A percentile compares a stretch with the other conserved stretches of the same genome.
phyloP scores from a whole-genome alignment of 2,797 vertebrate species.

The Spinus olivaceus region DNA sequence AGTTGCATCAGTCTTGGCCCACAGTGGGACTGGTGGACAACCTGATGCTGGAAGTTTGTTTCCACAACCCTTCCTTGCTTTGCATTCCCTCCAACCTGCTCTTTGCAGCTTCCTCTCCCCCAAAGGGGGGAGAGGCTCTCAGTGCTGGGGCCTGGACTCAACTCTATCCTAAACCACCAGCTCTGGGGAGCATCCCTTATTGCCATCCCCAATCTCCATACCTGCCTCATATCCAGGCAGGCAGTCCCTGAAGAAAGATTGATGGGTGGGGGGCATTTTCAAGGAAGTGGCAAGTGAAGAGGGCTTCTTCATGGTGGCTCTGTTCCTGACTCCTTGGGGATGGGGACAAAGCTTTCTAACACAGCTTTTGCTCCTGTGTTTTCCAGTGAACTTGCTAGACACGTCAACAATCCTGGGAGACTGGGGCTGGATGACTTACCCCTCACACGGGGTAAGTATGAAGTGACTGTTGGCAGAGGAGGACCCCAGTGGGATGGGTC shows the following conservation, averaged over 20 bases:
- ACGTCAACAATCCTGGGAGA: conserved; percentile 76
- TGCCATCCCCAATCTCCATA: neutral
- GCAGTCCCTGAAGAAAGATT: neutral
- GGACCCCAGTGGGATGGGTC: neutral
- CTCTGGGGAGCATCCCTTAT: neutral
- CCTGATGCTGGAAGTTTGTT: neutral
- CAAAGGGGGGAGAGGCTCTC: neutral
- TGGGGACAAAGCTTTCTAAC: neutral
- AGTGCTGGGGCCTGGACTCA: neutral
- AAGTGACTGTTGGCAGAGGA: neutral
- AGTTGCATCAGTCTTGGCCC: neutral
- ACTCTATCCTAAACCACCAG: fast-evolving
- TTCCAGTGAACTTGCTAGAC: conserved; percentile 83
- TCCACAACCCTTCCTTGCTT: neutral
- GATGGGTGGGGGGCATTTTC: neutral
- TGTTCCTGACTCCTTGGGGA: neutral
- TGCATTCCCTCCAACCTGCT: neutral
- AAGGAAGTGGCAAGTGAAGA: neutral
- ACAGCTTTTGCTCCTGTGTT: conserved; percentile 34
- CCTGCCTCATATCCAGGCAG: neutral
- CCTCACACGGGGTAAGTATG: conserved; percentile 78
- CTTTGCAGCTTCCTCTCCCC: neutral
- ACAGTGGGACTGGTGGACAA: neutral
- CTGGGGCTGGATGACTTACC: conserved; percentile 83
- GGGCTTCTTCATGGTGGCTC: neutral